These are phyloP conservation scores for Thomomys bottae DNA, from an alignment of 2,113 vertebrate genomes.

Conservation along the genomic window DNA sequence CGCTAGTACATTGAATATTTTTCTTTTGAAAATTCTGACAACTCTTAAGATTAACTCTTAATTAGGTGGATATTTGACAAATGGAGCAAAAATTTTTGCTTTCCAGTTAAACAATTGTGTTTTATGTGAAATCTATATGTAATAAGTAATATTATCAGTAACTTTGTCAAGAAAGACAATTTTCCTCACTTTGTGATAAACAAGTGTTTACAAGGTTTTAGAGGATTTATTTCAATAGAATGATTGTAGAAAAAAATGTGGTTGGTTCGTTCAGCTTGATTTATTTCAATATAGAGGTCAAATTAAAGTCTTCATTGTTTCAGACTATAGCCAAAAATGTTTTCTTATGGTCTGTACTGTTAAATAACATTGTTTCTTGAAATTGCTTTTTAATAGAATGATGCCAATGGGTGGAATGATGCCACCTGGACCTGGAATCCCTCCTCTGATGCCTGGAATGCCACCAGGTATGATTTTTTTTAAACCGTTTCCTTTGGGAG, in stretches of 20 bases:
- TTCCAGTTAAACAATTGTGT: not conserved
- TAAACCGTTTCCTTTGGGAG: too few species aligned
- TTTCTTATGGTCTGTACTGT: conserved; percentile 23
- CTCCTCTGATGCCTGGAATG: conserved; percentile 90
- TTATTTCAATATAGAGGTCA: conserved; percentile 47
- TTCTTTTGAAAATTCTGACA: conserved; percentile 26
- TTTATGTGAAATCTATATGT: too few species aligned
- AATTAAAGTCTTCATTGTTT: conserved; percentile 61
- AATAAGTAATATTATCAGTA: not conserved
- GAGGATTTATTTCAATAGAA: conserved; percentile 30
- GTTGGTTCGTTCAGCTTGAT: conserved; percentile 46
- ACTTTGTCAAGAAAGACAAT: conserved; percentile 1
- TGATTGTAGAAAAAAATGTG: conserved; percentile 35
- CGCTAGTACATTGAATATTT: not conserved
- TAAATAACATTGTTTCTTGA: conserved; percentile 58
- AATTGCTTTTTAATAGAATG: conserved; percentile 87
- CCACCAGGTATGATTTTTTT: conserved; percentile 88
- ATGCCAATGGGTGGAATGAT: conserved; percentile 95
- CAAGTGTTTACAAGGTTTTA: conserved; percentile 35
- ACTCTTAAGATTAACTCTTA: not conserved
- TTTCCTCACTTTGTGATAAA: not conserved
- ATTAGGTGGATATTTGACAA: conserved; percentile 42
- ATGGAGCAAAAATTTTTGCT: conserved; percentile 17
- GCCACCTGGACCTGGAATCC: conserved; percentile 92
- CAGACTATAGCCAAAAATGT: conserved; percentile 56